A percentile compares a stretch with the other conserved stretches of the same genome.
phyloP scores from a whole-genome alignment of 1,140 invertebrate species.

The Leptinotarsa defecta region DNA sequence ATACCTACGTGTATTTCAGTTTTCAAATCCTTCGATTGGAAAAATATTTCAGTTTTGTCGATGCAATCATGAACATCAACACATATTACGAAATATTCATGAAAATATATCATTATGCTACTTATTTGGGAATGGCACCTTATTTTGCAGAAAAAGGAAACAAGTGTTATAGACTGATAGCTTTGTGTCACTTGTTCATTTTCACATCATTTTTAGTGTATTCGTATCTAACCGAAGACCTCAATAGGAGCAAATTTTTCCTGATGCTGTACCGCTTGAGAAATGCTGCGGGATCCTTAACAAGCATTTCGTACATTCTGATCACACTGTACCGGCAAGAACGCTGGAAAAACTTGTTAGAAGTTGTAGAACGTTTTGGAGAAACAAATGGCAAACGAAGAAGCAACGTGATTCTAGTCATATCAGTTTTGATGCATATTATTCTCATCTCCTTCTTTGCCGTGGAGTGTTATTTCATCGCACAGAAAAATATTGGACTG shows the following conservation, averaged over 20 bases:
- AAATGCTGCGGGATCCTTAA: not conserved
- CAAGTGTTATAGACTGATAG: not conserved
- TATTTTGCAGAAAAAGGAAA: not conserved
- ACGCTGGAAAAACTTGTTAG: not conserved
- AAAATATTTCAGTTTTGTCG: too few species aligned
- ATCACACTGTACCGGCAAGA: not conserved
- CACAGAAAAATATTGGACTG: not conserved
- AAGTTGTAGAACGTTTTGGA: not conserved
- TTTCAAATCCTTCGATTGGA: too few species aligned
- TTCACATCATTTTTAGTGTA: not conserved
- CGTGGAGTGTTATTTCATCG: not conserved
- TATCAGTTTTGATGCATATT: not conserved
- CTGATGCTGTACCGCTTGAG: not conserved
- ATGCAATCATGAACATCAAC: not conserved
- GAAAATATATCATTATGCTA: not conserved
- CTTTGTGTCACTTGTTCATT: not conserved
- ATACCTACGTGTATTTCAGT: too few species aligned
- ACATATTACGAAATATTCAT: not conserved
- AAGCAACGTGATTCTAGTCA: not conserved
- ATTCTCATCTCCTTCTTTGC: not conserved
- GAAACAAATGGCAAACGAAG: not conserved
- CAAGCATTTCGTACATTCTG: not conserved
- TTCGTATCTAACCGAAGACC: not conserved
- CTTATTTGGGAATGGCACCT: not conserved
- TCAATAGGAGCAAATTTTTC: not conserved